Percentiles rank a stretch among this genome's conserved stretches.
phyloP scores from a whole-genome alignment of 2,888 invertebrate genomes.

The Protonemura montana region DNA sequence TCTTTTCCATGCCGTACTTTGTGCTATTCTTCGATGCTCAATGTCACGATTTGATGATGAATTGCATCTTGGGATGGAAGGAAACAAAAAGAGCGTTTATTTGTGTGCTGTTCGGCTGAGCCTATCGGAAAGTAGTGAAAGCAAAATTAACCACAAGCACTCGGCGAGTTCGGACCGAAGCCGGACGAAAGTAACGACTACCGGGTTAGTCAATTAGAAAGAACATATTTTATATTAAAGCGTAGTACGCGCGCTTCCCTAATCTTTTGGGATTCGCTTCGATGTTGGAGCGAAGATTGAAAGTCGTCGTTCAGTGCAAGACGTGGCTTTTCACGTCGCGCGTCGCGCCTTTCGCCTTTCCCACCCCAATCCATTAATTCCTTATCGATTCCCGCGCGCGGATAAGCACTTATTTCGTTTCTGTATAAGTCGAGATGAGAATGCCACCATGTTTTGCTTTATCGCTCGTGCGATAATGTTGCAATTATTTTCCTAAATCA shows the following conservation, averaged over 20 bases:
- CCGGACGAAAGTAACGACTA: too few species aligned
- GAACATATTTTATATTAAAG: not conserved
- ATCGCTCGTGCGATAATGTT: not conserved
- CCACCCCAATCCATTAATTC: conserved; percentile 4
- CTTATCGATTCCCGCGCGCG: not conserved
- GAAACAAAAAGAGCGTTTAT: not conserved
- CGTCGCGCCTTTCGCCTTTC: not conserved
- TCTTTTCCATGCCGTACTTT: not conserved
- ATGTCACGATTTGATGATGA: not conserved
- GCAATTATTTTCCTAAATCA: not conserved
- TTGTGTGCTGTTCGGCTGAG: not conserved
- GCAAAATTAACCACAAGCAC: not conserved
- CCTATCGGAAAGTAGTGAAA: too few species aligned
- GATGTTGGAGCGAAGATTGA: not conserved
- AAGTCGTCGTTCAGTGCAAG: not conserved
- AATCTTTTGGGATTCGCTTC: not conserved
- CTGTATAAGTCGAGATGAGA: not conserved
- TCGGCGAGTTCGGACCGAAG: too few species aligned
- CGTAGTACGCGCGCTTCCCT: not conserved
- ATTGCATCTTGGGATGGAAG: not conserved
- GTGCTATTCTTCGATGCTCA: not conserved
- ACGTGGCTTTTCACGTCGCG: not conserved
- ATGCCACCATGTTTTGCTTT: not conserved
- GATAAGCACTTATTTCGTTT: conserved; percentile 12
- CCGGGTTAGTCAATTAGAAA: not conserved